Conservation (phyloP, 2,113 vertebrate species). For the Scophthalmus maximus region DNA sequence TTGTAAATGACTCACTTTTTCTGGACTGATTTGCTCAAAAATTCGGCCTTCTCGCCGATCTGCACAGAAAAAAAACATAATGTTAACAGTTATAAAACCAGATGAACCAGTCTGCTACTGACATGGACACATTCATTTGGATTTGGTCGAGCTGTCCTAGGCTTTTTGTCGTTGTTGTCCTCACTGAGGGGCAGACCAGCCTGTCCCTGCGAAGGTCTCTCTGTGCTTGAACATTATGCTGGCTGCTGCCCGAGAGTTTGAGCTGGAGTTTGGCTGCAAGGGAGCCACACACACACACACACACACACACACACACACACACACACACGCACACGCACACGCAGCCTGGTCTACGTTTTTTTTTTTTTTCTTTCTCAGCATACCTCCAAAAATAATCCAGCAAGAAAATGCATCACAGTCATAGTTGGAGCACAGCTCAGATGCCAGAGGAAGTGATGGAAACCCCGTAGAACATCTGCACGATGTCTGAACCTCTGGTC, state of each 20-base stretch:
- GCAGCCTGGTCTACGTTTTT: conserved; percentile 6
- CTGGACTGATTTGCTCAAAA: conserved; percentile 93
- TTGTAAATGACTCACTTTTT: conserved; percentile 91
- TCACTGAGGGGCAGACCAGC: background rate
- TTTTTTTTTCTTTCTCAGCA: too few relatives aligned
- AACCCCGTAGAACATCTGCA: background rate
- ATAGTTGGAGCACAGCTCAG: conserved; percentile 28
- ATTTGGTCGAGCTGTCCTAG: conserved; percentile 11
- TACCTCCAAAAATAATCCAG: conserved; percentile 45
- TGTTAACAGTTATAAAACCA: conserved; percentile 9
- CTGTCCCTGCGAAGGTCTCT: conserved; percentile 11
- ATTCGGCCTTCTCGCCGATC: conserved; percentile 96
- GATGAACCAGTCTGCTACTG: background rate
- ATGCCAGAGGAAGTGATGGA: too few relatives aligned
- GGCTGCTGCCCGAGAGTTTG: conserved; percentile 10
- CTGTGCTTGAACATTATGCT: conserved; percentile 19
- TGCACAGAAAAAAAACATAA: conserved; percentile 67
- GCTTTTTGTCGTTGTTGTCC: too few relatives aligned
- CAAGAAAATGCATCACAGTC: conserved; percentile 14
- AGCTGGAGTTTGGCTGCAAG: conserved; percentile 30
- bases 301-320: conserved; percentile 19
- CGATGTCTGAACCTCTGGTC: background rate
- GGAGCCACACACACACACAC: conserved; percentile 33
- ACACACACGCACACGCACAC: conserved; percentile 21
- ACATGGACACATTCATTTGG: conserved; percentile 2